Conservation (phyloP, 2,797 vertebrate species). For the Myotis daubentonii region DNA sequence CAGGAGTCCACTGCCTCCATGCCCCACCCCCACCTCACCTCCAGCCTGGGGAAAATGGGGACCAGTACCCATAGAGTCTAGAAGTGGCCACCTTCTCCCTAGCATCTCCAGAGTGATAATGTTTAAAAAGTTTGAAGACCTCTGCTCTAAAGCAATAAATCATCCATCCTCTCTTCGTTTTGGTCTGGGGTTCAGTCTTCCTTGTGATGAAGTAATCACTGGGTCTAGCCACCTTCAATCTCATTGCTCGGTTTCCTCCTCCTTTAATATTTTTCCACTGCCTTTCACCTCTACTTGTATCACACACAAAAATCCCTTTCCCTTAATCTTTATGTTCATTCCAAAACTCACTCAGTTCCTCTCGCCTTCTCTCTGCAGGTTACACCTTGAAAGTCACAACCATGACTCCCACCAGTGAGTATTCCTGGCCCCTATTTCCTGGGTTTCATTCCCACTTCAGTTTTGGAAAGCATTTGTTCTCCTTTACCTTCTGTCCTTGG, state of each 20-base stretch:
- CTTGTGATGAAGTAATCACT: background rate
- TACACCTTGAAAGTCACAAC: background rate
- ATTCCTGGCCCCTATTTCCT: background rate
- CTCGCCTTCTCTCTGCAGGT: slow-evolving; percentile 31
- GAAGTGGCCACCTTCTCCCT: background rate
- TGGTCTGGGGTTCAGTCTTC: background rate
- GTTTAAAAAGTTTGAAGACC: too few relatives aligned
- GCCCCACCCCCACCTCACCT: background rate
- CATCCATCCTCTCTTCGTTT: background rate
- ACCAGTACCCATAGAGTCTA: too few relatives aligned
- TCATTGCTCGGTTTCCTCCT: background rate
- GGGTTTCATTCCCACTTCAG: background rate
- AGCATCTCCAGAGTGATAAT: background rate
- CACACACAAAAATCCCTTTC: background rate
- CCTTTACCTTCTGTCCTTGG: background rate
- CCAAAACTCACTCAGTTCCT: background rate
- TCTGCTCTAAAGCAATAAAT: background rate
- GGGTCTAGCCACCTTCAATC: background rate
- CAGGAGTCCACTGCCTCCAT: background rate
- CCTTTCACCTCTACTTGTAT: background rate
- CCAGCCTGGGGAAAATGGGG: background rate
- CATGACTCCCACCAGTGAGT: slow-evolving; percentile 53
- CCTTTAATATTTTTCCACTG: background rate
- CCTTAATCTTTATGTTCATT: background rate
- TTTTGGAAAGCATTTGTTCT: background rate